phyloP scores from a whole-genome alignment of 2,888 invertebrate species.

The Microdon myrmicae region DNA sequence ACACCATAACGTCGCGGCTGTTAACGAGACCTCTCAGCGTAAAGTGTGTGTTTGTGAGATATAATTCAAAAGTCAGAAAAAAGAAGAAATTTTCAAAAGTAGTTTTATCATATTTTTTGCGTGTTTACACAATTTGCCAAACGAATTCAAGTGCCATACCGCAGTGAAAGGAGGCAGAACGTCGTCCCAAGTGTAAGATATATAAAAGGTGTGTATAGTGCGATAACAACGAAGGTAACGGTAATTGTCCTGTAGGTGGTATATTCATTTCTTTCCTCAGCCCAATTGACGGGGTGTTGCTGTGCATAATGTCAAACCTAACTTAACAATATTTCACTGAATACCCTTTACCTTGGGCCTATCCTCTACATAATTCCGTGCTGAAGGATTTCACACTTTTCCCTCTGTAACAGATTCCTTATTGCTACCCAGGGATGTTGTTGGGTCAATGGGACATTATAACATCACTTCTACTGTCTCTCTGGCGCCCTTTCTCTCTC shows the following conservation, averaged over 20 bases:
- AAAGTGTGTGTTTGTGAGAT: too few species aligned
- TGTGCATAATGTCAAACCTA: too few species aligned
- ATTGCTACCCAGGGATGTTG: neutral
- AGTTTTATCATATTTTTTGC: slow-evolving; percentile 24
- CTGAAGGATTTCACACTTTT: slow-evolving; percentile 17
- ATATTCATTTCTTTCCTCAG: too few species aligned
- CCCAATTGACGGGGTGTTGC: too few species aligned
- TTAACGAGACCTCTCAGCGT: too few species aligned
- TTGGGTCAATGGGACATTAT: too few species aligned
- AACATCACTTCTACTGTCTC: too few species aligned
- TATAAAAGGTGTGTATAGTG: slow-evolving; percentile 42
- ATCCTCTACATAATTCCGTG: neutral
- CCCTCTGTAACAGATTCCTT: slow-evolving; percentile 2
- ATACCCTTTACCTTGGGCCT: slow-evolving; percentile 3
- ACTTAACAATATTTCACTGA: slow-evolving; percentile 18
- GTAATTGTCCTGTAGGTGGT: neutral
- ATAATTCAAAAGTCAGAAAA: slow-evolving; percentile 13
- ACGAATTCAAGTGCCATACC: slow-evolving; percentile 36
- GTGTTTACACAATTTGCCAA: slow-evolving; percentile 32
- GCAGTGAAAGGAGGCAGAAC: slow-evolving; percentile 42
- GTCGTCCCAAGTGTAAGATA: slow-evolving; percentile 36
- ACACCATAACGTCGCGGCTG: too few species aligned
- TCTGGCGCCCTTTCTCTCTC: too few species aligned
- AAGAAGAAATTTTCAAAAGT: slow-evolving; percentile 19
- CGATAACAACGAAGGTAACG: slow-evolving; percentile 20